Evolutionary conservation across 2,113 vertebrate species (phyloP).

Genomic region (Oxyruncus cristatus): DNA sequence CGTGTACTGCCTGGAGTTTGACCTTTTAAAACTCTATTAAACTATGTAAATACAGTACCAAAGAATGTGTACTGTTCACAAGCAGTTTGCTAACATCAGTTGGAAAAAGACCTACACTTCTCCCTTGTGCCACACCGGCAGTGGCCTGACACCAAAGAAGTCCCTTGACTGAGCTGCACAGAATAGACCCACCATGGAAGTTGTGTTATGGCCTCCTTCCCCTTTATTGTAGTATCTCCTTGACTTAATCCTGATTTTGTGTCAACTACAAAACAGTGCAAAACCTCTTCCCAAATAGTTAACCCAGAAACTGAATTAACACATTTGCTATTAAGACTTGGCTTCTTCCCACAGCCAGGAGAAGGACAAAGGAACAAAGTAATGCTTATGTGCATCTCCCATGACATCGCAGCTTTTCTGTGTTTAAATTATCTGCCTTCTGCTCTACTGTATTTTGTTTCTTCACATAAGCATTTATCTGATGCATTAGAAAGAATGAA

Average conservation of each 20-base stretch:
- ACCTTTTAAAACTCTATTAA: slow-evolving; percentile 77
- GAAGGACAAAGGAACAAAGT: slow-evolving; percentile 8
- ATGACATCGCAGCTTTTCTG: not conserved
- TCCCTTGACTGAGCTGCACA: slow-evolving; percentile 28
- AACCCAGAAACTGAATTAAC: not conserved
- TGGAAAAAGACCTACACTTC: slow-evolving; percentile 10
- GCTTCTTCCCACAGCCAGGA: not conserved
- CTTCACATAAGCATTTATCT: slow-evolving; percentile 17
- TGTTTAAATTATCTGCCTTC: slow-evolving; percentile 31
- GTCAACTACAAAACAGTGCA: not conserved
- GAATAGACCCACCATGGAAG: not conserved
- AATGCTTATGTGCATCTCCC: not conserved
- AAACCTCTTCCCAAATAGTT: not conserved
- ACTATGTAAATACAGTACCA: slow-evolving; percentile 72
- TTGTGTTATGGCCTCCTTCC: not conserved
- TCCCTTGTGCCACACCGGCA: not conserved
- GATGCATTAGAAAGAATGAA: not conserved
- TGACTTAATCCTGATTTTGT: not conserved
- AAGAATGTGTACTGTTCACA: slow-evolving; percentile 56
- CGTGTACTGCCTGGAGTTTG: slow-evolving; percentile 49
- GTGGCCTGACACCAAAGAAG: not conserved
- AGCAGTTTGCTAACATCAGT: slow-evolving; percentile 19
- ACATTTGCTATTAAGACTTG: not conserved
- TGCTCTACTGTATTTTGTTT: slow-evolving; percentile 28
- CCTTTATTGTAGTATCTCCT: not conserved